A percentile compares a stretch with the other conserved stretches of the same genome.
These are phyloP conservation scores for Urophycis tenuis DNA, from an alignment of 2,797 vertebrate species.

Conservation along the genomic window DNA sequence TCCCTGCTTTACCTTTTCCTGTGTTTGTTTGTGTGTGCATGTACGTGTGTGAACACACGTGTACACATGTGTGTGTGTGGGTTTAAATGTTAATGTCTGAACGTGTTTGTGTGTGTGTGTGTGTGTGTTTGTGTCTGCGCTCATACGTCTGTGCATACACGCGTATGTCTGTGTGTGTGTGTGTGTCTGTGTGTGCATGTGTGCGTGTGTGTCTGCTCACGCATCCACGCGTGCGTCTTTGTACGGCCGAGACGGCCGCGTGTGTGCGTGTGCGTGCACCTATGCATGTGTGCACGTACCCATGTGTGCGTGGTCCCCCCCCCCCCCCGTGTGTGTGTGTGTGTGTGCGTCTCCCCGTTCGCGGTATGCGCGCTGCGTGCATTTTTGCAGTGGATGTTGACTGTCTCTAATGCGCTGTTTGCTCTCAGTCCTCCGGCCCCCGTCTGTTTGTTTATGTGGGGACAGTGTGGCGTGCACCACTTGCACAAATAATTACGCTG, in stretches of 20 bases:
- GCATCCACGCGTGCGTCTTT: constrained; percentile 22
- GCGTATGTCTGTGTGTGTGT: constrained; percentile 38
- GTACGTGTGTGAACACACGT: constrained; percentile 5
- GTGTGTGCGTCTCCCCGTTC: constrained; percentile 5
- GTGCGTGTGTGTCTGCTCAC: constrained; percentile 6
- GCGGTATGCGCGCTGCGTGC: constrained; percentile 33
- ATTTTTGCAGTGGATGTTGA: constrained; percentile 35
- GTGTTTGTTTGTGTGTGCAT: constrained; percentile 3
- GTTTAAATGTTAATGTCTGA: no score
- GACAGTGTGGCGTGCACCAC: constrained; percentile 95
- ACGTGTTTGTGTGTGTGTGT: not conserved
- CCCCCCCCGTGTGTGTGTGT: no score
- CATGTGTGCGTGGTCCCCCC: constrained; percentile 19
- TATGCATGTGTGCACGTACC: not conserved
- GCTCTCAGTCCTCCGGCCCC: constrained; percentile 81
- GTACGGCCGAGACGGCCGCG: constrained; percentile 17
- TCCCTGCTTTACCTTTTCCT: not conserved
- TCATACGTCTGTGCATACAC: constrained; percentile 16
- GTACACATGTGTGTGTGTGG: constrained; percentile 25
- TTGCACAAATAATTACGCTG: constrained; percentile 98
- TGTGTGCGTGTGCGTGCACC: constrained; percentile 22
- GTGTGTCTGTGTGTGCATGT: constrained; percentile 26
- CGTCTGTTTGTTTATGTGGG: constrained; percentile 98
- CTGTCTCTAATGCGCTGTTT: constrained; percentile 70
- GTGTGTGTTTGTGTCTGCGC: not conserved